Conservation (phyloP, 1,140 invertebrate species). For the Danaus melanippus region DNA sequence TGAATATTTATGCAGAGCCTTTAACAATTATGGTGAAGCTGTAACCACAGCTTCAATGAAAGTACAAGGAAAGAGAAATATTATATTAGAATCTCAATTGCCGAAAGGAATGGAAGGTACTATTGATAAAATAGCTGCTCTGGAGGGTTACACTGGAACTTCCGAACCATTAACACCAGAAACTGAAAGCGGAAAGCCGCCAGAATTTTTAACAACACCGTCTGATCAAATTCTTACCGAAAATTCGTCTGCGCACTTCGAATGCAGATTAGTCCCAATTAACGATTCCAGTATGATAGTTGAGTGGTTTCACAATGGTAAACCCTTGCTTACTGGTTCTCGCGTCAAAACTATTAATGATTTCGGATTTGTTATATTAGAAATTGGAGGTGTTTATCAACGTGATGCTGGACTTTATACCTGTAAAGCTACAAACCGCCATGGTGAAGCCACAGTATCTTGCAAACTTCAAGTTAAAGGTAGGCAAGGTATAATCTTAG, state of each 20-base stretch:
- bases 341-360: conserved; percentile 94
- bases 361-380: conserved; percentile 94
- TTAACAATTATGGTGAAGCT: conserved; percentile 93
- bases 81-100: conserved; percentile 92
- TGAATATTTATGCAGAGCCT: conserved; percentile 93
- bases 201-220: conserved; percentile 92
- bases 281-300: conserved; percentile 94
- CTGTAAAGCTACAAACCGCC: conserved; percentile 92
- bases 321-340: conserved; percentile 88
- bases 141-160: conserved; percentile 87
- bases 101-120: conserved; percentile 94
- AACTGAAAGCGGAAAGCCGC: conserved; percentile 89
- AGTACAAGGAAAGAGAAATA: conserved; percentile 91
- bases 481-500: conserved; percentile 89
- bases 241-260: conserved; percentile 93
- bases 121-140: conserved; percentile 92
- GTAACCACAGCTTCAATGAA: conserved; percentile 93
- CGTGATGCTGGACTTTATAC: conserved; percentile 91
- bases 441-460: conserved; percentile 90
- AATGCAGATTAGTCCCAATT: conserved; percentile 90
- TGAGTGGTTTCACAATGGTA: conserved; percentile 97
- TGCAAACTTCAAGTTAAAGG: conserved; percentile 89
- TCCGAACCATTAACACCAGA: conserved; percentile 77
- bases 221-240: conserved; percentile 88
- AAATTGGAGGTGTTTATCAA: conserved; percentile 90